Conservation (phyloP, 2,888 invertebrate species). For the Rhaphigaster nebulosa region DNA sequence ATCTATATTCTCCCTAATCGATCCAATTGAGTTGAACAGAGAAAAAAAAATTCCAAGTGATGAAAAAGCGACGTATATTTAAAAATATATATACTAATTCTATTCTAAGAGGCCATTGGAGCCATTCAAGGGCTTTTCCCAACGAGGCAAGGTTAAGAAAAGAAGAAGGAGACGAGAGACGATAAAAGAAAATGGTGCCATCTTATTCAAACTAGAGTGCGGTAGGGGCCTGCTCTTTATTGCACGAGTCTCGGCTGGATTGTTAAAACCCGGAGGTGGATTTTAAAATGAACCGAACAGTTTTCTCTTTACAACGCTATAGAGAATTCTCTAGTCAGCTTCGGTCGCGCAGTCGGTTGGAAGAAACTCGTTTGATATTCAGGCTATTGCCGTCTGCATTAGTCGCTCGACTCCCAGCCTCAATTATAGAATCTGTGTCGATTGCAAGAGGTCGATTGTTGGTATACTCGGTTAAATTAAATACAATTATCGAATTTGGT, state of each 20-base stretch:
- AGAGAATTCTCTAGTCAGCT: neutral
- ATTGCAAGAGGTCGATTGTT: neutral
- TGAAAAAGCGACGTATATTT: neutral
- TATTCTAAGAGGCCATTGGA: neutral
- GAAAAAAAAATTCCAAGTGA: neutral
- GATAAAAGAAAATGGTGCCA: constrained; percentile 19
- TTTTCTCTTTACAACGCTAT: neutral
- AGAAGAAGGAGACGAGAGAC: neutral
- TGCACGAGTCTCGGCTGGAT: neutral
- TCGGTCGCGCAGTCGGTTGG: neutral
- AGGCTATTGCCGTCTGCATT: neutral
- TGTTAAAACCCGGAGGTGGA: neutral
- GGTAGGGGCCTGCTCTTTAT: neutral
- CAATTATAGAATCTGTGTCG: neutral
- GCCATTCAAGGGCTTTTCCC: neutral
- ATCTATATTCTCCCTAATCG: no score
- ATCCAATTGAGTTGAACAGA: no score
- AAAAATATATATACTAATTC: constrained; percentile 20
- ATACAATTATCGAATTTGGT: no score
- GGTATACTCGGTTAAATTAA: no score
- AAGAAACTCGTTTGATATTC: neutral
- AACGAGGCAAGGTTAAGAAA: neutral
- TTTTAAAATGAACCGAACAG: neutral
- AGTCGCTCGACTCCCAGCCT: neutral
- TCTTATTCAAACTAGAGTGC: constrained; percentile 35